Evolutionary conservation across 2,113 vertebrate genomes (phyloP).

Genomic region (Pseudois nayaur): DNA sequence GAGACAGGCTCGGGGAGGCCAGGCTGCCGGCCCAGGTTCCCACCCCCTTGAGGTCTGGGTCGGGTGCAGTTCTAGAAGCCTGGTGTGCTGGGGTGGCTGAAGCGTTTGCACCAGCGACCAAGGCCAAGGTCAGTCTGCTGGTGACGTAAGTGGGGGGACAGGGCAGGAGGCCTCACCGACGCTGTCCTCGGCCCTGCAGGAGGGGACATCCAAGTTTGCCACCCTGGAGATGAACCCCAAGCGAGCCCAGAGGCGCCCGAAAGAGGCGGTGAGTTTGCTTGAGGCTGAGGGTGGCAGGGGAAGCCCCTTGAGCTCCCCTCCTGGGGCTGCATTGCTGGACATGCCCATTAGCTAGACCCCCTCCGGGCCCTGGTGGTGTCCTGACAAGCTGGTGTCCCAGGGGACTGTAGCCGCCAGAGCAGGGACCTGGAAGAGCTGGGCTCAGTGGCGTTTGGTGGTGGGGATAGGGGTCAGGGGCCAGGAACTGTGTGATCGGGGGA

Average conservation of each 20-base stretch:
- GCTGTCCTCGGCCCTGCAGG: conserved; percentile 77
- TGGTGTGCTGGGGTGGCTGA: accelerated
- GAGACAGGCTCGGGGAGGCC: background rate
- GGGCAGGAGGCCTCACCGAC: background rate
- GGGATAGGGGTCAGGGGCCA: background rate
- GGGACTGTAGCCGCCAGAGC: background rate
- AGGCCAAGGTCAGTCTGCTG: background rate
- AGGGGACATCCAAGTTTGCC: conserved; percentile 98
- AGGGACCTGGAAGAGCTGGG: background rate
- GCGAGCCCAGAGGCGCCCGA: conserved; percentile 93
- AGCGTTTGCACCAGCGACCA: accelerated
- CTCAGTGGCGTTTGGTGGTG: no score
- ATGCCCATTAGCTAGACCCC: accelerated
- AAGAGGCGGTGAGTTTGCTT: conserved; percentile 88
- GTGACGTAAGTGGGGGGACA: accelerated
- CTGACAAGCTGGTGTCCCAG: background rate
- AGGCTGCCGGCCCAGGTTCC: accelerated
- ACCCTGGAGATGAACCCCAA: conserved; percentile 97
- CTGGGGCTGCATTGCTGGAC: accelerated
- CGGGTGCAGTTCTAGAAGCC: background rate
- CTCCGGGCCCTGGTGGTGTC: no score
- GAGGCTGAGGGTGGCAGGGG: accelerated
- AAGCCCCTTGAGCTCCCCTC: background rate
- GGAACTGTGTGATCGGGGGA: accelerated
- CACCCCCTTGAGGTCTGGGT: accelerated